Conservation (phyloP, 2,113 vertebrate species). For the Corythaeola cristata region DNA sequence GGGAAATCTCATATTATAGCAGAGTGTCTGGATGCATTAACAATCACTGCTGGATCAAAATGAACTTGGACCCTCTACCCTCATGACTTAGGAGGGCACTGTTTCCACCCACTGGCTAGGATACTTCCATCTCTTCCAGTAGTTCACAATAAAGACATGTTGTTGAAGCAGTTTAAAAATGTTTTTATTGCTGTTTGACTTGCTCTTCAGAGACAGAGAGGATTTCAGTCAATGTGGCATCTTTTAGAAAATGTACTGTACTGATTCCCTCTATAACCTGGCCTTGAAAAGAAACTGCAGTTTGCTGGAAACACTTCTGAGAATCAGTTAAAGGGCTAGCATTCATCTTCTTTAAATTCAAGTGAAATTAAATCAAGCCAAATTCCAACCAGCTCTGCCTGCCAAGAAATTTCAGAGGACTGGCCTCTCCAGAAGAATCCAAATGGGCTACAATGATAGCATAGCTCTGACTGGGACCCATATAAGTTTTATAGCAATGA, state of each 20-base stretch:
- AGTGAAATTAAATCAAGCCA: not conserved
- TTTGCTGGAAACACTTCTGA: constrained; percentile 1
- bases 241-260: not conserved
- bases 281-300: not conserved
- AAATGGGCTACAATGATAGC: not conserved
- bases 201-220: not conserved
- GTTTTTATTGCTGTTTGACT: not conserved
- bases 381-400: not conserved
- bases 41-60: not conserved
- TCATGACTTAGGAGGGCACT: not conserved
- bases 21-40: not conserved
- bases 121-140: not conserved
- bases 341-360: constrained; percentile 25
- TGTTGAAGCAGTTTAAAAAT: not conserved
- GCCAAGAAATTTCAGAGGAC: not conserved
- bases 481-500: not conserved
- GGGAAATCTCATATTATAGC: not conserved
- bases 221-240: not conserved
- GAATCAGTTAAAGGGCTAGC: not conserved
- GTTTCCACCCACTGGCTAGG: not conserved
- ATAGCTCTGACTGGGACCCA: not conserved
- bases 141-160: not conserved
- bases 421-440: not conserved
- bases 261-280: not conserved
- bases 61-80: not conserved